phyloP scores from a whole-genome alignment of 2,888 invertebrate species.

The Oasisia sp. region DNA sequence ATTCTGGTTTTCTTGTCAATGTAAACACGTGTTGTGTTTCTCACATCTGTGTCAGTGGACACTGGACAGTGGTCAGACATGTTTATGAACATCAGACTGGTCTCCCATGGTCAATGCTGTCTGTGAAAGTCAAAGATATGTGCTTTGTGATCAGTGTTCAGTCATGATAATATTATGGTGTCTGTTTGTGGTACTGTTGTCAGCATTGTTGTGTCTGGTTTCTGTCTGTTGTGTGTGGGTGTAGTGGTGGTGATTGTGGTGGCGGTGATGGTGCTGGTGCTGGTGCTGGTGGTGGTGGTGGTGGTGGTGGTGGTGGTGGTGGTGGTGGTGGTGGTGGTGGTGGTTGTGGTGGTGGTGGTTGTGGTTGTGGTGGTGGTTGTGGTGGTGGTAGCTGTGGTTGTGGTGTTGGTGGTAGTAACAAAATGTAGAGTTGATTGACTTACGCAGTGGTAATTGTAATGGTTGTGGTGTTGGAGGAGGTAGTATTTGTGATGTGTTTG shows the following conservation, averaged over 20 bases:
- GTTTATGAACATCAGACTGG: not conserved
- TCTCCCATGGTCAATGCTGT: not conserved
- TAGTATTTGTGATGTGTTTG: no score
- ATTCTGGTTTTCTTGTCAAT: not conserved
- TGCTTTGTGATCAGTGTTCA: not conserved
- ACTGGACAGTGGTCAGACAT: not conserved
- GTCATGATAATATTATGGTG: not conserved
- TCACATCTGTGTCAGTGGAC: not conserved
- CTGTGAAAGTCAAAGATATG: not conserved
- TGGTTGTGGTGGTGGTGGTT: not conserved
- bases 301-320: not conserved
- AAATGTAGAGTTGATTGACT: no score
- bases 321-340: not conserved
- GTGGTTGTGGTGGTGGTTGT: not conserved
- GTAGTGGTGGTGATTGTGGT: not conserved
- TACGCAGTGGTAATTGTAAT: not conserved
- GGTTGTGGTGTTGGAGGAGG: not conserved
- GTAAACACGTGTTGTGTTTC: constrained; percentile 3
- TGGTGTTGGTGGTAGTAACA: not conserved
- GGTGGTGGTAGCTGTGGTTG: not conserved
- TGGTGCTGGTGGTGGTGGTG: not conserved
- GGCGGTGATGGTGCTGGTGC: not conserved
- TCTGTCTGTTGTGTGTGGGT: not conserved
- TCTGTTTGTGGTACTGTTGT: not conserved
- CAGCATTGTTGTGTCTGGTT: not conserved